These are phyloP conservation scores for Caenorhabditis sp. DNA, from an alignment of 2,888 invertebrate genomes.

Conservation along the genomic window DNA sequence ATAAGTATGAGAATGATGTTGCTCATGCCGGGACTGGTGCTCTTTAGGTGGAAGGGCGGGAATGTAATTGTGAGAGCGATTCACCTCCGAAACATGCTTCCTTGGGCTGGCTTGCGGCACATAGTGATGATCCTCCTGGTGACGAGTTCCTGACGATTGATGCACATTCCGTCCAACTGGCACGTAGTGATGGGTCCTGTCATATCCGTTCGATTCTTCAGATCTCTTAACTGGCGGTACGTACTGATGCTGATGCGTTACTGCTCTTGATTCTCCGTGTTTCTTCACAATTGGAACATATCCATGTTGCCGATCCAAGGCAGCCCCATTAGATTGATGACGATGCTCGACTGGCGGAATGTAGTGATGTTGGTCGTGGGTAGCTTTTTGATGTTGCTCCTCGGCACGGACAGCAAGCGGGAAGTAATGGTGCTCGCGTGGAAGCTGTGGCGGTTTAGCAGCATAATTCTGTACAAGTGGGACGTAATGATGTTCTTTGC, in stretches of 20 bases:
- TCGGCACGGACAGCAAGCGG: constrained; percentile 32
- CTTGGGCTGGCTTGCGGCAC: constrained; percentile 39
- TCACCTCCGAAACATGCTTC: constrained; percentile 45
- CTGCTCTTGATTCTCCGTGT: background rate
- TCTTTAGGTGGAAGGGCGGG: constrained; percentile 47
- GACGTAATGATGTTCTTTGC: constrained; percentile 44
- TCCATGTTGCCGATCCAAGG: constrained; percentile 30
- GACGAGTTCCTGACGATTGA: background rate
- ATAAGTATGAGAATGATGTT: constrained; percentile 41
- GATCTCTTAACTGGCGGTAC: constrained; percentile 15
- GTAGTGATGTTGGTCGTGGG: constrained; percentile 32
- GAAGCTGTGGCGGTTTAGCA: constrained; percentile 30
- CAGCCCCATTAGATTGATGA: background rate
- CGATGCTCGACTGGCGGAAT: constrained; percentile 29
- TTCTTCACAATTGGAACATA: constrained; percentile 38
- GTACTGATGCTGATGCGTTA: constrained; percentile 33
- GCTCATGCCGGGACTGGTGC: constrained; percentile 41
- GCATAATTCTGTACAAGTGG: constrained; percentile 36
- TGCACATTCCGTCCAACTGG: constrained; percentile 19
- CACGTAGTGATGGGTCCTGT: constrained; percentile 34
- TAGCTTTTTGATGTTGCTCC: constrained; percentile 13
- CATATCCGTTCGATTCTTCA: constrained; percentile 28
- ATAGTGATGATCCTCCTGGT: constrained; percentile 33
- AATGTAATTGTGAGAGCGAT: constrained; percentile 48
- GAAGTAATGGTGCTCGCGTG: constrained; percentile 47